Evolutionary conservation across 2,797 vertebrate species (phyloP).

Genomic region (Sphenopsis melanotis): DNA sequence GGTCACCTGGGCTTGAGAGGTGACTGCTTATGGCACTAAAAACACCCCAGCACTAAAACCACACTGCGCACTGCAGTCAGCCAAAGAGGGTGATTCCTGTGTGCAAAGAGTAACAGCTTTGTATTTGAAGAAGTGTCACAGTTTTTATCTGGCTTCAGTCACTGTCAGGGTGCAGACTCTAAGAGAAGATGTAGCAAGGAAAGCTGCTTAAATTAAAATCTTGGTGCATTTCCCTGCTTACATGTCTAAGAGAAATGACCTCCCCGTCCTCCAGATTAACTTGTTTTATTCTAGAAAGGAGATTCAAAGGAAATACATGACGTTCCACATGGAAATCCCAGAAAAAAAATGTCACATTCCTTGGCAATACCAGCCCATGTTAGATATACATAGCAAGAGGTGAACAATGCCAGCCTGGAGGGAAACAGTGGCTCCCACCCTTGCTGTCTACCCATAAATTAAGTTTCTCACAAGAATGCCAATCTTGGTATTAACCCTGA

Average conservation of each 20-base stretch:
- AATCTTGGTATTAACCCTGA: background rate
- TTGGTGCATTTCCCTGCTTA: background rate
- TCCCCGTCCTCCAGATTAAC: background rate
- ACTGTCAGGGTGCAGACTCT: background rate
- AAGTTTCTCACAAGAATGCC: background rate
- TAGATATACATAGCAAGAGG: background rate
- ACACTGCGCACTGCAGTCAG: background rate
- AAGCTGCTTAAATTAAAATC: background rate
- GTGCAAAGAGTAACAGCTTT: background rate
- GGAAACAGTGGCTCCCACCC: background rate
- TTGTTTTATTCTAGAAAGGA: slow-evolving; percentile 1
- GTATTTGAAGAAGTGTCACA: background rate
- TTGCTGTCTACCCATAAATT: background rate
- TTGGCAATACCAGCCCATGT: background rate
- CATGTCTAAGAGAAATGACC: background rate
- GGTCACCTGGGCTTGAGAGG: background rate
- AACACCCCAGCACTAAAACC: background rate
- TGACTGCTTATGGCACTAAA: background rate
- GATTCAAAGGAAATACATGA: slow-evolving; percentile 45
- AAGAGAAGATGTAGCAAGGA: background rate
- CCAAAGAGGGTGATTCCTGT: background rate
- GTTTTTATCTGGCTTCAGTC: background rate
- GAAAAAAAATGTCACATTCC: background rate
- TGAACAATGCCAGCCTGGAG: background rate
- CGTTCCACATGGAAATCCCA: slow-evolving; percentile 58